Conservation (phyloP, 2,797 vertebrate species). For the Pipistrellus nathusii region DNA sequence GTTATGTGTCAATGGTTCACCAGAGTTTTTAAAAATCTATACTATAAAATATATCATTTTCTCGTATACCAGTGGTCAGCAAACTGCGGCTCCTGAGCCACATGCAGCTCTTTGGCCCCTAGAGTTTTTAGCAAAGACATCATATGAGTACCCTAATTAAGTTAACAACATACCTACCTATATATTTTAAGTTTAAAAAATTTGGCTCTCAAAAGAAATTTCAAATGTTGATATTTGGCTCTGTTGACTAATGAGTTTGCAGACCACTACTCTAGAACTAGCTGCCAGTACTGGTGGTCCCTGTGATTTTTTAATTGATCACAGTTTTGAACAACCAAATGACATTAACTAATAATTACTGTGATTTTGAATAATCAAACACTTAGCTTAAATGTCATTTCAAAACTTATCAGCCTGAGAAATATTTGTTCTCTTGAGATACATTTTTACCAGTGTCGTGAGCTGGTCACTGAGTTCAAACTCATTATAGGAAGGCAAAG, state of each 20-base stretch:
- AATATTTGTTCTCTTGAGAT: neutral
- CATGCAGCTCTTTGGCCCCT: too few relatives aligned
- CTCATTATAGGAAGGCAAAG: neutral
- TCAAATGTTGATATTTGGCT: too few relatives aligned
- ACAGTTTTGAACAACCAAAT: slow-evolving; percentile 10
- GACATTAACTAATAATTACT: neutral
- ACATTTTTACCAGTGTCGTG: neutral
- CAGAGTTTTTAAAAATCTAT: neutral
- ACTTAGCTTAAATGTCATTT: slow-evolving; percentile 12
- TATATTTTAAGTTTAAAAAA: too few relatives aligned
- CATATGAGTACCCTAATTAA: too few relatives aligned
- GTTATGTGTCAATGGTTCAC: neutral
- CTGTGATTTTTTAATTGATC: neutral
- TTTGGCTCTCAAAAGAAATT: too few relatives aligned
- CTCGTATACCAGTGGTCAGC: neutral
- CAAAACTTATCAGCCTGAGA: neutral
- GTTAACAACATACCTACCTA: too few relatives aligned
- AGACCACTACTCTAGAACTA: neutral
- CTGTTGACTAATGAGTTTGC: too few relatives aligned
- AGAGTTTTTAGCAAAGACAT: too few relatives aligned
- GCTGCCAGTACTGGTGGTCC: neutral
- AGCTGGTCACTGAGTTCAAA: neutral
- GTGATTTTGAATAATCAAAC: slow-evolving; percentile 18
- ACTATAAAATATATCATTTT: neutral
- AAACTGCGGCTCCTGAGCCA: too few relatives aligned